Percentiles rank a stretch among this genome's conserved stretches.
phyloP scores from a whole-genome alignment of 2,113 vertebrate species.

The Serilophus lunatus region DNA sequence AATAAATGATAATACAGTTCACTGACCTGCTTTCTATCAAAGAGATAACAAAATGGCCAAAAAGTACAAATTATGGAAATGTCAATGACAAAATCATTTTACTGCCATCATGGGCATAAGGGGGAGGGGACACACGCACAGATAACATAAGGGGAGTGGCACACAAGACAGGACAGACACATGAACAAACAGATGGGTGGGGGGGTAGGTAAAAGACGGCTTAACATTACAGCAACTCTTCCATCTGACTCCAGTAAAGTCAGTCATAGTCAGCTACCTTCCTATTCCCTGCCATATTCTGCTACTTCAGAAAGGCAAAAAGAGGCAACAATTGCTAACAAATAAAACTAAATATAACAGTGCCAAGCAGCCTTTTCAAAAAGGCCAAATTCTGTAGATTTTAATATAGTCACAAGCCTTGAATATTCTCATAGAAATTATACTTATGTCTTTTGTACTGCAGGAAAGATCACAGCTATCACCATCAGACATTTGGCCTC shows the following conservation, averaged over 20 bases:
- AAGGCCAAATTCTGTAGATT: background rate
- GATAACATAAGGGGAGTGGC: background rate
- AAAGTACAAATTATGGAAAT: background rate
- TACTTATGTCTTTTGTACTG: background rate
- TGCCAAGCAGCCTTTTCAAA: background rate
- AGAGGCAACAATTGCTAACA: background rate
- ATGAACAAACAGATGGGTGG: background rate
- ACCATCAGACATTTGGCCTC: background rate
- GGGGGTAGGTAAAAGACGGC: background rate
- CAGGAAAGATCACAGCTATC: background rate
- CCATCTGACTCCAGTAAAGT: background rate
- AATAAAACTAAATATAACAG: background rate
- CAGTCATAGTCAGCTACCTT: background rate
- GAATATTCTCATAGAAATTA: background rate
- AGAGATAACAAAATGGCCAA: background rate
- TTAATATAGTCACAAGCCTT: background rate
- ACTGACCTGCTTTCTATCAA: background rate
- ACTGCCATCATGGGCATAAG: background rate
- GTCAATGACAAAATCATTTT: background rate
- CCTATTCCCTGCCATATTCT: background rate
- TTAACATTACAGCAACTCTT: background rate
- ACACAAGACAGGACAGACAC: background rate
- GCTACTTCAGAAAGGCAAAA: background rate
- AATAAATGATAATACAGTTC: background rate
- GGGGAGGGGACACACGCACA: background rate